These are phyloP conservation scores for Acanthurus lineatus DNA, from an alignment of 2,797 vertebrate genomes.

Conservation along the genomic window DNA sequence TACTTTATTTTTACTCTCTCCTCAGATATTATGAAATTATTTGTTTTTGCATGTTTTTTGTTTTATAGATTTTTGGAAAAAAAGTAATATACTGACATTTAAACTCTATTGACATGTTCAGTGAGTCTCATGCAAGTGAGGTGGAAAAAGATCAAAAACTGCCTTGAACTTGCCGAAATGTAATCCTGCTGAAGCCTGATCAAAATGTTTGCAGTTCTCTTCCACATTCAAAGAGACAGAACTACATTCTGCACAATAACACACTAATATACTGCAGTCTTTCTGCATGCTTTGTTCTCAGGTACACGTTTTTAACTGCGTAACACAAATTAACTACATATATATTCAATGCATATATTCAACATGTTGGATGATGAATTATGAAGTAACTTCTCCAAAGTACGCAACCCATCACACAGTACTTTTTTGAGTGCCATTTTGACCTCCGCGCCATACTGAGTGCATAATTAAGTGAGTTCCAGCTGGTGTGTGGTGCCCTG, in stretches of 20 bases:
- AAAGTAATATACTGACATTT: too few species aligned
- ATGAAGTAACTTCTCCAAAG: constrained; percentile 52
- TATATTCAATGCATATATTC: constrained; percentile 1
- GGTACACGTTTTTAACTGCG: background rate
- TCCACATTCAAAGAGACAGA: background rate
- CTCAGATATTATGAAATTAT: background rate
- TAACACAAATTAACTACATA: background rate
- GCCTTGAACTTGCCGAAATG: background rate
- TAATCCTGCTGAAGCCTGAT: background rate
- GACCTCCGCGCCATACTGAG: constrained; percentile 69
- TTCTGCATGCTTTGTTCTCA: background rate
- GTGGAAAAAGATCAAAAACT: background rate
- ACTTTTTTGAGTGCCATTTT: constrained; percentile 52
- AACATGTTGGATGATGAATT: constrained; percentile 3
- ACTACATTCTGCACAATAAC: background rate
- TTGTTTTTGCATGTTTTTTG: background rate
- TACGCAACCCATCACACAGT: constrained; percentile 45
- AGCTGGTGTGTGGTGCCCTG: constrained; percentile 75
- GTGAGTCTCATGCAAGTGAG: background rate
- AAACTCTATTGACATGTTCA: too few species aligned
- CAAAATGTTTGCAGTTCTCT: background rate
- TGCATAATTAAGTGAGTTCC: constrained; percentile 78
- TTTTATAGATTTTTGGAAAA: background rate
- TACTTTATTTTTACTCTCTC: background rate
- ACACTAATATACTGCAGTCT: background rate